Percentiles rank a stretch among this genome's conserved stretches.
Evolutionary conservation across 2,888 invertebrate genomes (phyloP).

Genomic region (Drosophila anomelani): DNA sequence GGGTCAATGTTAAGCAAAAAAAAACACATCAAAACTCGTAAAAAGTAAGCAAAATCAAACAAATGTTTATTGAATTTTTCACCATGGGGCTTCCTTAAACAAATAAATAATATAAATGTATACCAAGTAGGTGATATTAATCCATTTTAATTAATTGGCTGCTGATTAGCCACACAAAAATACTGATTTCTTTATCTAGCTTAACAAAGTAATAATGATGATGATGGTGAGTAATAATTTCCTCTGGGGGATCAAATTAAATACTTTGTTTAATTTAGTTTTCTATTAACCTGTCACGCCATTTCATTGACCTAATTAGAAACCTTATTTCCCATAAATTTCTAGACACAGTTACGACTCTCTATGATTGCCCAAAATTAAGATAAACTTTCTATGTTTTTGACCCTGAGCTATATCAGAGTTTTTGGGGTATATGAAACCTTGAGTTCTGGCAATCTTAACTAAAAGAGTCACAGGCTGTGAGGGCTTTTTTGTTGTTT

Average conservation of each 20-base stretch:
- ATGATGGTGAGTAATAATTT: not conserved
- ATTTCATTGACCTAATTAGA: slow-evolving; percentile 6
- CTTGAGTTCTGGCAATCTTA: slow-evolving; percentile 31
- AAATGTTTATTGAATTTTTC: not conserved
- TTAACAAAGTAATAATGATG: not conserved
- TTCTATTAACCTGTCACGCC: not conserved
- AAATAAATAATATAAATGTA: not conserved
- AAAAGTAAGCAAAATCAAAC: slow-evolving; percentile 2
- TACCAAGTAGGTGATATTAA: not conserved
- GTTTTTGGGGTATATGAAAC: slow-evolving; percentile 5
- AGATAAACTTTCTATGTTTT: slow-evolving; percentile 35
- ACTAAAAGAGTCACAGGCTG: slow-evolving; percentile 10
- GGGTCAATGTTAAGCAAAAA: slow-evolving; percentile 42
- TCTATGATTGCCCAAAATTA: slow-evolving; percentile 31
- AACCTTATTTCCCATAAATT: slow-evolving; percentile 11
- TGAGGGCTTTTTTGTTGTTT: slow-evolving; percentile 14
- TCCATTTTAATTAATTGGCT: slow-evolving; percentile 1
- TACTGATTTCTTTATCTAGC: not conserved
- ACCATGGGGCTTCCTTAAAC: not conserved
- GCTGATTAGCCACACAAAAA: not conserved
- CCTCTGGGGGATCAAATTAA: not conserved
- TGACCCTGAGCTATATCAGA: slow-evolving; percentile 15
- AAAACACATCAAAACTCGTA: not conserved
- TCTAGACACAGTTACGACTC: not conserved
- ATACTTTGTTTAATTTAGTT: not conserved